Base-by-base conservation (phyloP, 2,113 vertebrate species). In the Campylomormyrus numenius region DNA sequence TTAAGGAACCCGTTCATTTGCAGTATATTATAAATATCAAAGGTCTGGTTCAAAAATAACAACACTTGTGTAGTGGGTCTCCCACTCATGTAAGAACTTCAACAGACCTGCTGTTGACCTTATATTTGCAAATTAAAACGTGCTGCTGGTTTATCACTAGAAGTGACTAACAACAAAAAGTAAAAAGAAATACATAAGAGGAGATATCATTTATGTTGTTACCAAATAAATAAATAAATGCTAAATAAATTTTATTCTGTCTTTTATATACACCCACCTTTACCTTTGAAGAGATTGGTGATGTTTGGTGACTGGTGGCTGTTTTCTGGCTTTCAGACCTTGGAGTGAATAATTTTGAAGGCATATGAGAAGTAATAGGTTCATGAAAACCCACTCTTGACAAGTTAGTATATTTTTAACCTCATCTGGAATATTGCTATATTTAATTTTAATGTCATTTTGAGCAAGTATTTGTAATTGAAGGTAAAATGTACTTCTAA, bases 281-380 rank as follows among this genome's bases (percentile, higher is more conserved):
- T 95, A 94, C 95, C 56, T 21, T 95, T 94, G 93, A 95, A 95
- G 93, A 95, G 94, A 96, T 96, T 95, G 95, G 95, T 96, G 95
- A 91, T 52, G 91, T 92, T 93, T 94, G 89, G 93, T 94, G 94
- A 95, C 95, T 95, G 95, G 95, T 95, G 95, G 94, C 93, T 93
- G 95, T 93, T 93, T 93, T 95, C 94, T 17, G 95, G 94, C 94
- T 94, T 96, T 94, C 95, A 93, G 95, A 94, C 96, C 96, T 96
- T 95, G 94, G 92, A 95, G 95, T 95, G 95, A 96, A 96, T 96
- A 96, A 96, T 96, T 96, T 96, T 94, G 95, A 93, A 93, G 95
- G 93, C 95, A 95, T 95, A 95, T 96, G 95, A 95, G 94, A 95
- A 93, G 94, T 95, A 93, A 94, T 94, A 94, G 31, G 77, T 8